Evolutionary conservation across 2,113 vertebrate species (phyloP).

Genomic region (Nycticebus coucang): DNA sequence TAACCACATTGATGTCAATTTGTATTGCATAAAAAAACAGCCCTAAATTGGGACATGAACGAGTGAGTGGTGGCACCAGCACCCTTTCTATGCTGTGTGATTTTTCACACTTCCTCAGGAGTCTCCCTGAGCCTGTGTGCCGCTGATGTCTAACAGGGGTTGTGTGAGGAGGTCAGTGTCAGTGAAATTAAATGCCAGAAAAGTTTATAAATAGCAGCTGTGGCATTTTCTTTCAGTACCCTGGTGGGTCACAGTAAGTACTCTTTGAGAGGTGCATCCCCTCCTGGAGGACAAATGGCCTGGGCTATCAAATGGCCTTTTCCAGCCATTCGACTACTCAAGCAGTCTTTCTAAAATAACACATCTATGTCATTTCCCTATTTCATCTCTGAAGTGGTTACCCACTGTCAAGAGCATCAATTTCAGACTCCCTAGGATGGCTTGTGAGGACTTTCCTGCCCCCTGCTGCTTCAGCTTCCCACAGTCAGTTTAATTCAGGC

Average conservation of each 20-base stretch:
- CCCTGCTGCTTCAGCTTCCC: background rate
- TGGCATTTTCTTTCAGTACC: background rate
- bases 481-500: background rate
- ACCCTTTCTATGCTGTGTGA: no score
- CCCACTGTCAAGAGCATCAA: background rate
- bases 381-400: background rate
- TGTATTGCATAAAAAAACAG: background rate
- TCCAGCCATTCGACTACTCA: background rate
- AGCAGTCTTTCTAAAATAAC: background rate
- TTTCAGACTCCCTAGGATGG: background rate
- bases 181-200: background rate
- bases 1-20: background rate
- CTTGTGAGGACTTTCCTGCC: background rate
- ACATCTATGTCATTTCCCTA: background rate
- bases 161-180: background rate
- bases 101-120: background rate
- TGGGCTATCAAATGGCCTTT: background rate
- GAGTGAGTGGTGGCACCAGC: accelerated
- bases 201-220: background rate
- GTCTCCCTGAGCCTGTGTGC: background rate
- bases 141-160: background rate
- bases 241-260: background rate
- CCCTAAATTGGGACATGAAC: background rate
- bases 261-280: background rate
- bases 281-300: background rate